Percentiles rank a stretch among this genome's conserved stretches.
phyloP scores from a whole-genome alignment of 2,888 invertebrate genomes.

The Malthinus seriepunctatus region DNA sequence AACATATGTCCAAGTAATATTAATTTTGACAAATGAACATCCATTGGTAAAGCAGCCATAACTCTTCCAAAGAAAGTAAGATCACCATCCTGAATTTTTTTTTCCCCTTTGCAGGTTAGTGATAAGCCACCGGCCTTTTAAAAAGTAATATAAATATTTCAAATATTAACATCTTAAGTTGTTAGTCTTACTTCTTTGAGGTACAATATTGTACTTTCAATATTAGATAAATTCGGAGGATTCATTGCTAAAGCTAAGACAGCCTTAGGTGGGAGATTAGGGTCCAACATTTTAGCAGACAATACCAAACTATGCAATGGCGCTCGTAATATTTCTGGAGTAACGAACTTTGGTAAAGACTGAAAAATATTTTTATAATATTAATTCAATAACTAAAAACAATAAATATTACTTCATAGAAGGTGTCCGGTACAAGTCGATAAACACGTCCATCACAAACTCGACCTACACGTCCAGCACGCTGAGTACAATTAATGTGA shows the following conservation, averaged over 20 bases:
- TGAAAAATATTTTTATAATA: conserved; percentile 8
- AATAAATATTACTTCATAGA: conserved; percentile 62
- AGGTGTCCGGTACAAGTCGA: conserved; percentile 69
- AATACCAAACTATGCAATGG: conserved; percentile 82
- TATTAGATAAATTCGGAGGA: conserved; percentile 82
- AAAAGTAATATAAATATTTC: conserved; percentile 22
- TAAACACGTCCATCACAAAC: conserved; percentile 86
- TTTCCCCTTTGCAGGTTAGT: conserved; percentile 56
- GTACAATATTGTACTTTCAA: conserved; percentile 78
- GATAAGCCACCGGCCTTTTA: conserved; percentile 77
- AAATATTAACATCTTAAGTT: neutral
- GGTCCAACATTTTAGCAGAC: conserved; percentile 77
- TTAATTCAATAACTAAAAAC: neutral
- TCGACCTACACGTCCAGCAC: conserved; percentile 89
- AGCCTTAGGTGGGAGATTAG: conserved; percentile 76
- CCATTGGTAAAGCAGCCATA: conserved; percentile 81
- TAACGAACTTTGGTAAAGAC: conserved; percentile 58
- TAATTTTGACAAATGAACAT: conserved; percentile 79
- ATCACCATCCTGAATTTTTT: conserved; percentile 70
- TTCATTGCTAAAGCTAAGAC: conserved; percentile 83
- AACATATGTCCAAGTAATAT: conserved; percentile 86
- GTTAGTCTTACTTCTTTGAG: conserved; percentile 71
- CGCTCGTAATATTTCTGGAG: conserved; percentile 79
- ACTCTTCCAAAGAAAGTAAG: conserved; percentile 84
- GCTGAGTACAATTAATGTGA: conserved; percentile 85